Evolutionary conservation across 2,888 invertebrate genomes (phyloP), one percentile per base, ranked within the genome.

Genomic region (Drosophila ezoana): DNA sequence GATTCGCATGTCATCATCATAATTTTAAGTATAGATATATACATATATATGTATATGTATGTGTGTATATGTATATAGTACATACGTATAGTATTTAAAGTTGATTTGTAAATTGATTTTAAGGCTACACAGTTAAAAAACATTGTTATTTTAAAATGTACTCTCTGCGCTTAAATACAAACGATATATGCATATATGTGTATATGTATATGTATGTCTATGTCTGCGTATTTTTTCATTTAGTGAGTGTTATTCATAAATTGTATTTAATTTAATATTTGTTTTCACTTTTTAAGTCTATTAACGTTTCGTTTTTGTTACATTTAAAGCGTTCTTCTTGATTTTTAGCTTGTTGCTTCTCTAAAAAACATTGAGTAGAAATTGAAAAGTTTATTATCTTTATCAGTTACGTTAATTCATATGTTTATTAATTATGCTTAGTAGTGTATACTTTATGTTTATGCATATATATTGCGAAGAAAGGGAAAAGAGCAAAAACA

Each of bases 251-350:
- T 63, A 63, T 54, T 52, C 47, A 54, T 73, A 57, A 53, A 64
- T 41, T 28, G 65, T 53, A 60, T 35, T 28, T 71, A 64, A 47
- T 58, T 57, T 45, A 43, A 51, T 61, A 60, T 71, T 32, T 56
- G 13, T 62, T 72, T 52, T 37, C 47, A 62, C 59, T 62, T 70
- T 78, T 75, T 76, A 82, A 85, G 85, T 85, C 85, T 85, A 87
- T 85, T 74, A 87, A 85, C 87, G 82, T 85, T 87, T 82, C 87
- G 85, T 80, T 85, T 87, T 87, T 87, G 81, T 84, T 84, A 85
- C 85, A 85, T 85, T 87, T 85, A 85, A 85, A 85, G 85, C 85
- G 87, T 77, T 79, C 72, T 67, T 75, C 72, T 67, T 75, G 74
- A 75, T 80, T 73, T 60, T 73, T 58, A 56, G 52, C 32, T 59